phyloP scores from a whole-genome alignment of 2,113 vertebrate genomes.

The Malurus elegans region DNA sequence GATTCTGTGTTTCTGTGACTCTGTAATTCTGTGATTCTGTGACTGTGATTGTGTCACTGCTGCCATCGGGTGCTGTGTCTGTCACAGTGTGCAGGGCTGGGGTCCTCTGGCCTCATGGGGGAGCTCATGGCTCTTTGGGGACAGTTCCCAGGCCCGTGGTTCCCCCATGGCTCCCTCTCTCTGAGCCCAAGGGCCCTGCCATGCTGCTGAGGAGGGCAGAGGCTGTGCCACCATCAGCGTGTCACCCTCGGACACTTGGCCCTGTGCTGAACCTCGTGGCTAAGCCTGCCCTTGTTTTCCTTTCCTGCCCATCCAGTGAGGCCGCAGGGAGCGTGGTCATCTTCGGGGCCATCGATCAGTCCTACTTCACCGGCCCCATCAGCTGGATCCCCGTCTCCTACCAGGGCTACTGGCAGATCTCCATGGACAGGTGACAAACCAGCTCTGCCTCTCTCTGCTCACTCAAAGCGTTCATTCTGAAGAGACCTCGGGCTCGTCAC shows the following conservation, averaged over 20 bases:
- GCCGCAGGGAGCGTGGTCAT: constrained; percentile 66
- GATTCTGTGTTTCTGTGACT: too few species aligned
- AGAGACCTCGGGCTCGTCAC: background rate
- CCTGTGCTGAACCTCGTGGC: rapidly evolving
- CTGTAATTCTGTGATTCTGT: too few species aligned
- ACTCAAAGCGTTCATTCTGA: background rate
- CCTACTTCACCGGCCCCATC: constrained; percentile 67
- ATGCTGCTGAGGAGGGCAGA: rapidly evolving
- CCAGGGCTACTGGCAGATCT: constrained; percentile 78
- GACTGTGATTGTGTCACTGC: background rate
- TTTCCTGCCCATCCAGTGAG: background rate
- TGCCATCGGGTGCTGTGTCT: background rate
- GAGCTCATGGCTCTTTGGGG: rapidly evolving
- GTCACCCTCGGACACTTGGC: rapidly evolving
- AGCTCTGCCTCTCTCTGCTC: background rate
- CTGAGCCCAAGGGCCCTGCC: background rate
- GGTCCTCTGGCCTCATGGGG: background rate
- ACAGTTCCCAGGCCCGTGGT: rapidly evolving
- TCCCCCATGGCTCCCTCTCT: background rate
- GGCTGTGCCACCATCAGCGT: rapidly evolving
- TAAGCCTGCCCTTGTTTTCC: background rate
- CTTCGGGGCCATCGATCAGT: constrained; percentile 69
- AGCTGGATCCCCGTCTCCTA: constrained; percentile 73
- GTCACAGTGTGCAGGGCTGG: background rate
- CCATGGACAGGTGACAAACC: constrained; percentile 73